Percentiles rank a stretch among this genome's conserved stretches.
phyloP scores from a whole-genome alignment of 2,797 vertebrate species.

The Pantherophis alleghaniensis region DNA sequence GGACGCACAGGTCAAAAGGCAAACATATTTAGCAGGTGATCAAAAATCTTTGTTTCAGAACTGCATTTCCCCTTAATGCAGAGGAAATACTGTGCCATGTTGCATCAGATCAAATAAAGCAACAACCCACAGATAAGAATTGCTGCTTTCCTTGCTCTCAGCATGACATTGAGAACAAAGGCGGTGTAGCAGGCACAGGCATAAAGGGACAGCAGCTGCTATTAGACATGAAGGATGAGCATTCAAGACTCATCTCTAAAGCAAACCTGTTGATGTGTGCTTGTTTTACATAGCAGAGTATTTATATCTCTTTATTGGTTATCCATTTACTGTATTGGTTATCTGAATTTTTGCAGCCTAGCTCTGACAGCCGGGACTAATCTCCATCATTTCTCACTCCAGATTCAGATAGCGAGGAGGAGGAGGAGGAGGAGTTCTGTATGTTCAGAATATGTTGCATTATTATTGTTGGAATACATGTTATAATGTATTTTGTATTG shows the following conservation, averaged over 20 bases:
- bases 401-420: not conserved
- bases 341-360: not conserved
- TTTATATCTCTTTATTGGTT: not conserved
- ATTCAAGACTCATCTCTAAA: not conserved
- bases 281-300: not conserved
- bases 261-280: not conserved
- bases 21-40: slow-evolving; percentile 7
- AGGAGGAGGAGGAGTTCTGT: not conserved
- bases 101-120: slow-evolving; percentile 2
- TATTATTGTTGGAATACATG: not conserved
- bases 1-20: not conserved
- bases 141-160: not conserved
- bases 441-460: not conserved
- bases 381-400: not conserved
- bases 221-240: not conserved
- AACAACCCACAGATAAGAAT: not conserved
- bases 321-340: not conserved
- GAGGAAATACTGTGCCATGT: not conserved
- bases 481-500: too few species aligned
- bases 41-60: slow-evolving; percentile 12
- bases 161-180: not conserved
- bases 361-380: not conserved
- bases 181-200: rapidly evolving
- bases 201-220: not conserved
- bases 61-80: rapidly evolving